Evolutionary conservation across 2,797 vertebrate species (phyloP).

Genomic region (Sebastes miniatus): DNA sequence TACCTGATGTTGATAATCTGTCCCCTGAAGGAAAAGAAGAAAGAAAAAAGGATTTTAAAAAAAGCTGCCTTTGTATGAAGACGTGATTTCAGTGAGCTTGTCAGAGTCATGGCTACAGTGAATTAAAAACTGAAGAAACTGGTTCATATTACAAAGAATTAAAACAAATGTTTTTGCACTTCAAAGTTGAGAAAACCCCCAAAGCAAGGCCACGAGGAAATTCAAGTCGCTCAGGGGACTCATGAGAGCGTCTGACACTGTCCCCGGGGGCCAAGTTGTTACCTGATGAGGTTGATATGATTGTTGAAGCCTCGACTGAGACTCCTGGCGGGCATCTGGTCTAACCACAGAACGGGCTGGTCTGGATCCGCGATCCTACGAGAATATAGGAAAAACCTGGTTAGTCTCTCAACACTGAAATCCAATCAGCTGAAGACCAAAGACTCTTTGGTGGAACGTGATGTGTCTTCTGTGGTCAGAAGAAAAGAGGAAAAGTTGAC

Average conservation of each 20-base stretch:
- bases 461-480: not conserved
- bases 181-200: not conserved
- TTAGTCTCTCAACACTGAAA: constrained; percentile 3
- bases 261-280: not conserved
- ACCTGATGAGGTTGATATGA: constrained; percentile 98
- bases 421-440: not conserved
- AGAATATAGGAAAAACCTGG: constrained; percentile 6
- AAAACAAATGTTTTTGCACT: not conserved
- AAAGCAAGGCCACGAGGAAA: not conserved
- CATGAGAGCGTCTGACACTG: not conserved
- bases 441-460: not conserved
- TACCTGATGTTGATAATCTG: constrained; percentile 98
- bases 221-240: not conserved
- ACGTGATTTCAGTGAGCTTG: not conserved
- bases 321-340: constrained; percentile 95
- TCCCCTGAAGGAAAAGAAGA: constrained; percentile 79
- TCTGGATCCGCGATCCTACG: constrained; percentile 94
- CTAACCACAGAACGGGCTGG: constrained; percentile 97
- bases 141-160: not conserved
- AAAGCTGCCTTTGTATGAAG: not conserved
- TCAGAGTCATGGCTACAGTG: not conserved
- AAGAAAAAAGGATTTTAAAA: not conserved
- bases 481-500: not conserved
- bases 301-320: constrained; percentile 98
- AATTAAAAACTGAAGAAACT: not conserved